phyloP scores from a whole-genome alignment of 2,888 invertebrate species.

The Priocnemis perturbator region DNA sequence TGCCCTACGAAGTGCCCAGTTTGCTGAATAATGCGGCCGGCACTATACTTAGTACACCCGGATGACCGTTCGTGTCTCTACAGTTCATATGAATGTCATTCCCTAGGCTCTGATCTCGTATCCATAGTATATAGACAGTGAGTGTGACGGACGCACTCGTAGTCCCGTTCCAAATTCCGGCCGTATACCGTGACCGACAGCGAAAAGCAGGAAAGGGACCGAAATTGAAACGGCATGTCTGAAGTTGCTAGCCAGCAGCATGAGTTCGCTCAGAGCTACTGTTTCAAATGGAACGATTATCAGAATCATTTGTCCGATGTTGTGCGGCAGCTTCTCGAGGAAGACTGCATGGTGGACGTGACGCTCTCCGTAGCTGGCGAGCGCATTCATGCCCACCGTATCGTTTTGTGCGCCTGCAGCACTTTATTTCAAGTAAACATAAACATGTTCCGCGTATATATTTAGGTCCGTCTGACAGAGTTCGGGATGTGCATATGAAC shows the following conservation, averaged over 20 bases:
- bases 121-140: no score
- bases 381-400: slow-evolving; percentile 75
- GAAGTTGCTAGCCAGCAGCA: slow-evolving; percentile 50
- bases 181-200: slow-evolving; percentile 31
- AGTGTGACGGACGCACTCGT: no score
- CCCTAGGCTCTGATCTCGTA: no score
- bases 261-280: slow-evolving; percentile 61
- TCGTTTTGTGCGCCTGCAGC: slow-evolving; percentile 76
- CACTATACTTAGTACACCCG: no score
- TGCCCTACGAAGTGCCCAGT: no score
- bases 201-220: slow-evolving; percentile 60
- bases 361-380: slow-evolving; percentile 75
- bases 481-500: not conserved
- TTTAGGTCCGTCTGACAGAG: no score
- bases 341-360: slow-evolving; percentile 76
- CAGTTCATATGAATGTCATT: no score
- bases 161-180: slow-evolving; percentile 49
- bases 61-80: no score
- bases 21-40: no score
- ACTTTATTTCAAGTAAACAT: slow-evolving; percentile 74
- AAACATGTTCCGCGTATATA: no score
- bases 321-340: slow-evolving; percentile 70
- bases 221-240: slow-evolving; percentile 67
- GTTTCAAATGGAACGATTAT: slow-evolving; percentile 74
- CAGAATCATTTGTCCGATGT: slow-evolving; percentile 71